These are phyloP conservation scores for Clostera curtula DNA, from an alignment of 2,888 invertebrate genomes.

Conservation along the genomic window DNA sequence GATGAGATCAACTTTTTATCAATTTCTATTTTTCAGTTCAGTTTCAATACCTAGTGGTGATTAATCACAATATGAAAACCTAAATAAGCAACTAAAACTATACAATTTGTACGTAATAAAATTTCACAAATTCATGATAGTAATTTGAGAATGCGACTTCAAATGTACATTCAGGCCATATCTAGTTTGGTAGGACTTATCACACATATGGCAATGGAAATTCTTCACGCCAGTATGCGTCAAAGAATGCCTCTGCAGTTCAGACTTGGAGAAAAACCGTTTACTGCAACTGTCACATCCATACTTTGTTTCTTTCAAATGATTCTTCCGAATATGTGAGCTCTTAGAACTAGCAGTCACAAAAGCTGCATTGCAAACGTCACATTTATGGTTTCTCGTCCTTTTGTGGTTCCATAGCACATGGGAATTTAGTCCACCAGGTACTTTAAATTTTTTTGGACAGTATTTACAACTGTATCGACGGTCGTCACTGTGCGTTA, in stretches of 20 bases:
- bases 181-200: slow-evolving; percentile 66
- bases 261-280: slow-evolving; percentile 63
- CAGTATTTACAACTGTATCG: slow-evolving; percentile 64
- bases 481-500: slow-evolving; percentile 54
- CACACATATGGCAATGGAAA: slow-evolving; percentile 64
- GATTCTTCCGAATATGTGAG: slow-evolving; percentile 62
- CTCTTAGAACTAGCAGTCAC: slow-evolving; percentile 63
- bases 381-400: slow-evolving; percentile 62
- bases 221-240: slow-evolving; percentile 68
- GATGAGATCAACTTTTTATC: too few relatives aligned
- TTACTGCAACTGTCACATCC: slow-evolving; percentile 62
- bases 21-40: too few relatives aligned
- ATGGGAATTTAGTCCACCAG: slow-evolving; percentile 60
- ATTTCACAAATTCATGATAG: slow-evolving; percentile 33
- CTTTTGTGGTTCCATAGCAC: slow-evolving; percentile 65
- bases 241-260: slow-evolving; percentile 57
- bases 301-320: slow-evolving; percentile 66
- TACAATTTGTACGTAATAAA: slow-evolving; percentile 15
- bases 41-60: too few relatives aligned
- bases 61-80: too few relatives aligned
- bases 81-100: slow-evolving; percentile 26
- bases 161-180: slow-evolving; percentile 67
- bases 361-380: slow-evolving; percentile 63
- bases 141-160: slow-evolving; percentile 51
- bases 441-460: slow-evolving; percentile 67